phyloP scores from a whole-genome alignment of 1,140 invertebrate genomes.

The Scylla paramamosain region DNA sequence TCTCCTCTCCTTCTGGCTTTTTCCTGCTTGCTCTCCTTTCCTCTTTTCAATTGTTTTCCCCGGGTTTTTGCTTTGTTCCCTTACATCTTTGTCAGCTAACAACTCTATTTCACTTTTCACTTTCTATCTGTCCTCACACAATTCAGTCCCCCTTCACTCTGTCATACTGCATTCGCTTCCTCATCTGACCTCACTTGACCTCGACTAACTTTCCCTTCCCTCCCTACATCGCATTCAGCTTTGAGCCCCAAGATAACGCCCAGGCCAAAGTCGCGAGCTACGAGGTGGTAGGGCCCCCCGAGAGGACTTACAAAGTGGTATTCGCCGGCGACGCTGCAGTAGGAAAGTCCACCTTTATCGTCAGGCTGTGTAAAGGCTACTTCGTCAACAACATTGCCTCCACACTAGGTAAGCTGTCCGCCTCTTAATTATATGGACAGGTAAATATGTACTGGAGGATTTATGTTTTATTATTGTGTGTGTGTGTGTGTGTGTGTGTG shows the following conservation, averaged over 20 bases:
- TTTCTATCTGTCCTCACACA: not conserved
- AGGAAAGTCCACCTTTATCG: slow-evolving; percentile 86
- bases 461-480: too few relatives aligned
- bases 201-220: not conserved
- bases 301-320: slow-evolving; percentile 85
- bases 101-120: not conserved
- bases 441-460: too few relatives aligned
- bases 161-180: not conserved
- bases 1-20: too few relatives aligned
- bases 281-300: slow-evolving; percentile 81
- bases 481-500: not conserved
- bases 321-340: slow-evolving; percentile 86
- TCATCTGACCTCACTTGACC: too few relatives aligned
- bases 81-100: not conserved
- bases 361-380: slow-evolving; percentile 84
- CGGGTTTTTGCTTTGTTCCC: not conserved
- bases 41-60: not conserved
- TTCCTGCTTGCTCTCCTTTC: not conserved
- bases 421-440: not conserved
- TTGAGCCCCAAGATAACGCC: not conserved
- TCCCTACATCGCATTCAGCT: not conserved
- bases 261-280: not conserved
- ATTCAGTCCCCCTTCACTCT: not conserved
- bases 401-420: slow-evolving; percentile 83
- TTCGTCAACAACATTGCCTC: slow-evolving; percentile 84